Evolutionary conservation across 2,888 invertebrate genomes (phyloP).

Genomic region (Gordius sp.): DNA sequence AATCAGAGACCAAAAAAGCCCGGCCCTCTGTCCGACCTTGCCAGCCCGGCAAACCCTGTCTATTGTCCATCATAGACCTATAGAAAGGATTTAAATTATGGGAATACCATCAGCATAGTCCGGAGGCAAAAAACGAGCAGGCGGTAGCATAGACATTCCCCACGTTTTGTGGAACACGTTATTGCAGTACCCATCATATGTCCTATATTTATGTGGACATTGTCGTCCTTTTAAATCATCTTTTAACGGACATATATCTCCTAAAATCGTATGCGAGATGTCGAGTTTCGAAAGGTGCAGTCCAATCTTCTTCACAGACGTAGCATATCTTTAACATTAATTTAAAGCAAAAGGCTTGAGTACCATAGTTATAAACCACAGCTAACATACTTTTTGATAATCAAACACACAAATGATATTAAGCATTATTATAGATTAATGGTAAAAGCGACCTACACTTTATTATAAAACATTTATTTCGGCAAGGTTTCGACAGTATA

Average conservation of each 20-base stretch:
- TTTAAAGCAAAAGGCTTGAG: neutral
- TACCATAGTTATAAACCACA: neutral
- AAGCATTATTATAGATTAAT: neutral
- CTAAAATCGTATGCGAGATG: neutral
- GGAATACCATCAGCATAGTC: slow-evolving; percentile 3
- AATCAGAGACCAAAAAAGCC: too few relatives aligned
- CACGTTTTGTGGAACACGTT: slow-evolving; percentile 10
- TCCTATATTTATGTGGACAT: neutral
- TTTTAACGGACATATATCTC: neutral
- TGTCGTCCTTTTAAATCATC: neutral
- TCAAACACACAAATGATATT: neutral
- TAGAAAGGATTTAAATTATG: too few relatives aligned
- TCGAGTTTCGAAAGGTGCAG: neutral
- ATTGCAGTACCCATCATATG: slow-evolving; percentile 13
- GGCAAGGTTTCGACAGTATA: neutral
- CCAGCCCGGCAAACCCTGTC: too few relatives aligned
- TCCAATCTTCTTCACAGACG: neutral
- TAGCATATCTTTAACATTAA: neutral
- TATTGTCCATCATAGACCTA: too few relatives aligned
- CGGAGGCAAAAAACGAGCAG: neutral
- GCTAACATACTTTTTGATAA: too few relatives aligned
- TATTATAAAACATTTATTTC: neutral
- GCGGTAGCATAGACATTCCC: neutral
- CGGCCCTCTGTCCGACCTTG: too few relatives aligned
- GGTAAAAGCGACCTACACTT: neutral